A percentile compares a stretch with the other conserved stretches of the same genome.
phyloP scores from a whole-genome alignment of 2,888 invertebrate genomes.

The Nomada fucata region DNA sequence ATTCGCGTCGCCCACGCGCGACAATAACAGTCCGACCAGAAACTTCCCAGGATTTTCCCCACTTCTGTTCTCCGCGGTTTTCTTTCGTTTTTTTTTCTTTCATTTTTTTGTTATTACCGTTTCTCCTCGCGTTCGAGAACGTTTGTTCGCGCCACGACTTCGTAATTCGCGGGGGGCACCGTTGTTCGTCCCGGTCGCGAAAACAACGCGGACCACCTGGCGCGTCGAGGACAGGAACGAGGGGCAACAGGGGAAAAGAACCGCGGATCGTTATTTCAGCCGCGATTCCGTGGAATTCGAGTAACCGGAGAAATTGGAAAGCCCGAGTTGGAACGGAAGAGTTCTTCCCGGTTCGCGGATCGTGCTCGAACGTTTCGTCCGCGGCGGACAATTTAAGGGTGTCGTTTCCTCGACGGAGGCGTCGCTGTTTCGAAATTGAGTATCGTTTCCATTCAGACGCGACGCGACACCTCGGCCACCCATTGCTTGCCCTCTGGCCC shows the following conservation, averaged over 20 bases:
- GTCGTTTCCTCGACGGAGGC: background rate
- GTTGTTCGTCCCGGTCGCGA: constrained; percentile 14
- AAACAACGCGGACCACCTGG: constrained; percentile 21
- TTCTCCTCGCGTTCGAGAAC: constrained; percentile 5
- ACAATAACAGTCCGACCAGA: constrained; percentile 33
- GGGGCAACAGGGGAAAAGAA: background rate
- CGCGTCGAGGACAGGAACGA: background rate
- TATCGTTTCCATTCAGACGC: background rate
- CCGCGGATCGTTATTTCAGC: constrained; percentile 9
- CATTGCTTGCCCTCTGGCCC: background rate
- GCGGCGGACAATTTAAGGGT: too few species aligned
- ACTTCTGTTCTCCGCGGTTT: background rate
- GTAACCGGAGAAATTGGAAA: background rate
- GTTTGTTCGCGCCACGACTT: background rate
- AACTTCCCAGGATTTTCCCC: background rate
- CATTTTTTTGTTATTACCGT: background rate
- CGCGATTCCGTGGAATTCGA: background rate
- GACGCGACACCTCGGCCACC: too few species aligned
- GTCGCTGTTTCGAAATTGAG: background rate
- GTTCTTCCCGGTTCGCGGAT: background rate
- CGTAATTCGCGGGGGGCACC: constrained; percentile 11
- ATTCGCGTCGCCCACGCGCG: constrained; percentile 28
- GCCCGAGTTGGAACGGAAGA: background rate
- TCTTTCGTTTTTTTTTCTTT: background rate
- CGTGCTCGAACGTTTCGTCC: background rate